phyloP scores from a whole-genome alignment of 2,888 invertebrate species.

The Oxyteleia sp. region DNA sequence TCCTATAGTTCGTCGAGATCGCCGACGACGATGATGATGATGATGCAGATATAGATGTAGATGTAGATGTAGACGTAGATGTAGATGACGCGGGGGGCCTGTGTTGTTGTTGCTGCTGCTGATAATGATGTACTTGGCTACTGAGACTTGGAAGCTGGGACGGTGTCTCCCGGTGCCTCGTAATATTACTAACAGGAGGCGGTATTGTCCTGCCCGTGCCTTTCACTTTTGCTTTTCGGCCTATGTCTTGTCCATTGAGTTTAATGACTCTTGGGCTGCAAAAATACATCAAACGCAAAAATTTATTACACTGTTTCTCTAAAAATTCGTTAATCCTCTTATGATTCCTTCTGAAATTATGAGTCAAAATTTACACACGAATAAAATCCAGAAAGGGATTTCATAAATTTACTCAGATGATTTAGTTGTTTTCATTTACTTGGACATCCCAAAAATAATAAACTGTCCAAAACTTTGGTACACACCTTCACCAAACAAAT shows the following conservation, averaged over 20 bases:
- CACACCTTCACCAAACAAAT: no score
- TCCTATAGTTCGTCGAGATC: constrained; percentile 36
- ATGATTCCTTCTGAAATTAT: neutral
- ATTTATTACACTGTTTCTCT: neutral
- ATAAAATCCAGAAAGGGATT: no score
- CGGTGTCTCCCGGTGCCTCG: constrained; percentile 82
- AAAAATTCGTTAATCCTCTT: neutral
- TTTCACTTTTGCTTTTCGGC: constrained; percentile 95
- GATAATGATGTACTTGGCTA: constrained; percentile 80
- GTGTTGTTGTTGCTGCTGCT: constrained; percentile 32
- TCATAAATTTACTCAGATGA: no score
- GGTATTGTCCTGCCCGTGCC: constrained; percentile 77
- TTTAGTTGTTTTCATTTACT: no score
- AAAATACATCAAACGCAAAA: constrained; percentile 11
- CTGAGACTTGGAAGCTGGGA: constrained; percentile 84
- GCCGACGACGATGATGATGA: constrained; percentile 75
- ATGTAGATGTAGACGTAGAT: constrained; percentile 80
- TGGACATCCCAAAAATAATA: no score
- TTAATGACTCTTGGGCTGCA: constrained; percentile 97
- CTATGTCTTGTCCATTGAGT: constrained; percentile 96
- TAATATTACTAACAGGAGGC: constrained; percentile 84
- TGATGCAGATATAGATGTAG: constrained; percentile 82
- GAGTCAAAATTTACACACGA: no score
- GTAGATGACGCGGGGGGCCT: constrained; percentile 78
- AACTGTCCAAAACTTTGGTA: no score